These are phyloP conservation scores for Eupithecia abbreviata DNA, from an alignment of 2,888 invertebrate genomes.

Conservation along the genomic window DNA sequence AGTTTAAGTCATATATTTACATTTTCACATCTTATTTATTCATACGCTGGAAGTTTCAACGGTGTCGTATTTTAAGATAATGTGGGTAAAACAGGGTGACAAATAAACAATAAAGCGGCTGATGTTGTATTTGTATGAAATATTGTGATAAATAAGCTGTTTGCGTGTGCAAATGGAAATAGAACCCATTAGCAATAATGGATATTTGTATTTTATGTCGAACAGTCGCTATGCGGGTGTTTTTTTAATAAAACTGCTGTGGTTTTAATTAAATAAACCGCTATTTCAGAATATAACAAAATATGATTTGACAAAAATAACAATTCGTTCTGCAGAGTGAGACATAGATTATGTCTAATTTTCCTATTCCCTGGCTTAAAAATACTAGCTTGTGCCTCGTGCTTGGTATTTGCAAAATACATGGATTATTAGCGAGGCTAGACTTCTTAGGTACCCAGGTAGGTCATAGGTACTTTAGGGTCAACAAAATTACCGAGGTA, in stretches of 20 bases:
- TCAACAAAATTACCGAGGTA: too few relatives aligned
- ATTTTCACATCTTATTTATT: slow-evolving; percentile 34
- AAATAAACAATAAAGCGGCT: slow-evolving; percentile 28
- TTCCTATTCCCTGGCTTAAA: too few relatives aligned
- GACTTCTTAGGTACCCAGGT: too few relatives aligned
- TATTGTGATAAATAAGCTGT: slow-evolving; percentile 24
- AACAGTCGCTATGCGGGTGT: neutral
- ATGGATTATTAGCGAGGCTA: too few relatives aligned
- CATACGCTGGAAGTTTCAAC: slow-evolving; percentile 31
- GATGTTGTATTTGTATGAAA: slow-evolving; percentile 28
- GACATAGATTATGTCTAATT: too few relatives aligned
- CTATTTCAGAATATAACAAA: too few relatives aligned
- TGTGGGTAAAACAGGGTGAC: slow-evolving; percentile 33
- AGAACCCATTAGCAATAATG: slow-evolving; percentile 21
- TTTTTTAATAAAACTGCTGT: neutral
- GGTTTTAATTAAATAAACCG: neutral
- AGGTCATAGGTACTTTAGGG: too few relatives aligned
- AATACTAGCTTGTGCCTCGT: too few relatives aligned
- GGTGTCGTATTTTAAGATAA: slow-evolving; percentile 32
- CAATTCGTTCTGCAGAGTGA: too few relatives aligned
- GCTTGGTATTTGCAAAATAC: too few relatives aligned
- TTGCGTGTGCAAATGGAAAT: slow-evolving; percentile 26
- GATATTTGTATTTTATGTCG: slow-evolving; percentile 13
- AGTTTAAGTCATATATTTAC: slow-evolving; percentile 53
- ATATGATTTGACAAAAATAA: too few relatives aligned